phyloP scores from a whole-genome alignment of 1,140 invertebrate genomes.

The Aphidius gifuensis region DNA sequence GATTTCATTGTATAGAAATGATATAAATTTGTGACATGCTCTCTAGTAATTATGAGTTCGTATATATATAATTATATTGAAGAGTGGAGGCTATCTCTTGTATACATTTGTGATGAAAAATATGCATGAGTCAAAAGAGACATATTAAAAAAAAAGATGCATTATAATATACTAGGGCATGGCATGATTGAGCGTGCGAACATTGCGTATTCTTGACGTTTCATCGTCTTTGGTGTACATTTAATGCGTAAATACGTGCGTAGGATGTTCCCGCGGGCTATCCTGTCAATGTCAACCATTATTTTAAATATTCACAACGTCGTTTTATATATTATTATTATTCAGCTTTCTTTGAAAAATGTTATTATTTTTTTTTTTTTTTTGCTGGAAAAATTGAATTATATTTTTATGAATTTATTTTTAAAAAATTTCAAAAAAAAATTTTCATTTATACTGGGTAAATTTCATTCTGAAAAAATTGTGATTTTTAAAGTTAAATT shows the following conservation, averaged over 20 bases:
- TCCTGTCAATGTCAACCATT: conserved; percentile 2
- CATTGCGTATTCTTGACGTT: conserved; percentile 3
- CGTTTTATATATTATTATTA: no score
- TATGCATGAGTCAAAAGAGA: not conserved
- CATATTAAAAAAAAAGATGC: not conserved
- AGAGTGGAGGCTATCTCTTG: not conserved
- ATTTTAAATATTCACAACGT: not conserved
- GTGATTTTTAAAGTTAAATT: no score
- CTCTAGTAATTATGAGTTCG: conserved; percentile 7
- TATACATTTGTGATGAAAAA: not conserved
- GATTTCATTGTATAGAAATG: conserved; percentile 5
- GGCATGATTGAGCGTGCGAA: conserved; percentile 3
- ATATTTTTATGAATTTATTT: no score
- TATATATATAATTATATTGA: conserved; percentile 11
- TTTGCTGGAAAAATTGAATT: no score
- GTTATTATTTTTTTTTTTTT: no score
- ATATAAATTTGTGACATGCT: conserved; percentile 11
- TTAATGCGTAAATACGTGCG: conserved; percentile 8
- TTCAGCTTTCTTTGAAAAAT: no score
- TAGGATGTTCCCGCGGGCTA: conserved; percentile 11
- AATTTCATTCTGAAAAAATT: no score
- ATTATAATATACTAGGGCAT: not conserved
- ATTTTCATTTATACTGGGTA: no score
- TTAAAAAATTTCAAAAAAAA: no score
- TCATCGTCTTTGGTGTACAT: no score